Conservation (phyloP, 2,888 invertebrate genomes). For the Craniophora ligustri region DNA sequence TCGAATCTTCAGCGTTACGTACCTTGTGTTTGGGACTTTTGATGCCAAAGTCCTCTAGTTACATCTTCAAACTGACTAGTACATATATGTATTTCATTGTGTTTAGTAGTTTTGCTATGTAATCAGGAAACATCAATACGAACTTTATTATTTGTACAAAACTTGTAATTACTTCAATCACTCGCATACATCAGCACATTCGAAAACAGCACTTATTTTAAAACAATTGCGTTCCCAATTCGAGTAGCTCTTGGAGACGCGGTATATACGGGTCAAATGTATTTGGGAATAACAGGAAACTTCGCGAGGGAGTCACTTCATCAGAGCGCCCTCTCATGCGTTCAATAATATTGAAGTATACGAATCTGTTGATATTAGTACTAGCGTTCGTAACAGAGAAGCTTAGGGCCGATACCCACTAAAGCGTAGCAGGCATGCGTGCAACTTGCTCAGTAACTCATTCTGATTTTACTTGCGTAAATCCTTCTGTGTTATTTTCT, state of each 20-base stretch:
- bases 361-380: constrained; percentile 41
- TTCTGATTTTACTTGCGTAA: too few species aligned
- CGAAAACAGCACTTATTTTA: constrained; percentile 2
- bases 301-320: constrained; percentile 30
- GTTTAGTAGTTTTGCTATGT: not conserved
- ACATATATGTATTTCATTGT: too few species aligned
- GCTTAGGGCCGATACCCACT: not conserved
- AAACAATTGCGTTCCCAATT: constrained; percentile 13
- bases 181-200: not conserved
- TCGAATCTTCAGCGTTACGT: too few species aligned
- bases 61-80: too few species aligned
- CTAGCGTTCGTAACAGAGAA: constrained; percentile 1
- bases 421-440: not conserved
- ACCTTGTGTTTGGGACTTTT: too few species aligned
- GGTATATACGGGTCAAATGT: constrained; percentile 4
- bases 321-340: constrained; percentile 30
- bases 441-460: too few species aligned
- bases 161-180: not conserved
- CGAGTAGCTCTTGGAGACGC: constrained; percentile 1
- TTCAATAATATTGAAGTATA: constrained; percentile 31
- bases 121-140: not conserved
- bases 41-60: too few species aligned
- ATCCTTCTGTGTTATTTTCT: too few species aligned
- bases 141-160: not conserved
- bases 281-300: constrained; percentile 10